Base-by-base conservation (phyloP, 2,888 invertebrate species). In the Pristionchus fissidentatus region DNA sequence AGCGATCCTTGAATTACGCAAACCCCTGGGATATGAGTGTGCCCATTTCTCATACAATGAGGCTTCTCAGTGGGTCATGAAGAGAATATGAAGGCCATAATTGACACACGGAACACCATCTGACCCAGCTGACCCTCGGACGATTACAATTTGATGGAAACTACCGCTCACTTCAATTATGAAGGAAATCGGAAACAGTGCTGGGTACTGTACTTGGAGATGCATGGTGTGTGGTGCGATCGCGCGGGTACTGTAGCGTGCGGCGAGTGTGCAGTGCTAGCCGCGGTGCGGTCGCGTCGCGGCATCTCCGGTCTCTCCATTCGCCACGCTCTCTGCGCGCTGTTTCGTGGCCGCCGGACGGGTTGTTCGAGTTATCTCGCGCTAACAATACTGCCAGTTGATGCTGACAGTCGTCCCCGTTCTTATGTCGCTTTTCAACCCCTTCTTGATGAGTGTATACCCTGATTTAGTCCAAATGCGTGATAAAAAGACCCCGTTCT, bases 61-160 rank as follows among this genome's bases (percentile, higher is more conserved):
- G n/a, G 70, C 70, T 70, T 43, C 70, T 70, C 70, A n/a, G 41
- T 70, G 43, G 43, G 70, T 70, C 70, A 70, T 41, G n/a, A n/a
- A n/a, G n/a, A n/a, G n/a, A n/a, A n/a, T n/a, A n/a, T n/a, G n/a
- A n/a, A n/a, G n/a, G 43, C 70, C 38, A 70, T 70, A 70, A 70
- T 41, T 49, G 52, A 46, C 32, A 46, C 26, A 77, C 32, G 49
- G 52, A 49, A 70, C 70, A 70, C 22, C 62, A 15, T 49, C 52
- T 49, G 19, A 49, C 13, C 19, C 10, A 15, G 13, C 52, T 49
- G 13, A 15, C 52, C 52, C 10, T 49, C 52, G 19, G 22, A 43
- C 26, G 29, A 73, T 22, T 15, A n/a, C n/a, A 46, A 8, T 46
- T 10, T 77, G n/a, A 77, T 29, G 35, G 70, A 38, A 41, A 1